Conservation (phyloP, 2,113 vertebrate species). For the Alces alces region DNA sequence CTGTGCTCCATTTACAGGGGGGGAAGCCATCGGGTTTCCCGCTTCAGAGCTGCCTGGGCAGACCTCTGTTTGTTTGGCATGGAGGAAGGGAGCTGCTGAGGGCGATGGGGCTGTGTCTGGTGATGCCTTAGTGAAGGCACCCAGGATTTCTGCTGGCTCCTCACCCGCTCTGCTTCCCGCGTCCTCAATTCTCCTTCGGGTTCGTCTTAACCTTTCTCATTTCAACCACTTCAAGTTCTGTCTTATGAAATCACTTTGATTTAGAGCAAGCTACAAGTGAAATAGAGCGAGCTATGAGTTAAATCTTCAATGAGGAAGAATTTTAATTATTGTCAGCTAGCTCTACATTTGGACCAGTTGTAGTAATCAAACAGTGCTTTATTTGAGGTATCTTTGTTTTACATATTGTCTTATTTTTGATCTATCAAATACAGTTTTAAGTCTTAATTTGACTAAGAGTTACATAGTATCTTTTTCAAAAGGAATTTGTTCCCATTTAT, state of each 20-base stretch:
- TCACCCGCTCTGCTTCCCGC: not conserved
- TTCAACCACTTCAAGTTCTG: not conserved
- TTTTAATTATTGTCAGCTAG: not conserved
- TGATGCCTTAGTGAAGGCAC: not conserved
- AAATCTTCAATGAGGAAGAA: not conserved
- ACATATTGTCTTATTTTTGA: not conserved
- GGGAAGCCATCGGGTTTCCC: not conserved
- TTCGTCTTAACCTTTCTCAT: not conserved
- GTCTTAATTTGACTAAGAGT: not conserved
- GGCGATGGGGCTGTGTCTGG: not conserved
- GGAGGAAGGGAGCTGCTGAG: not conserved
- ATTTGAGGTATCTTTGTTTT: not conserved
- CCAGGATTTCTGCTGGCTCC: not conserved
- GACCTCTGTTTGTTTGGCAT: not conserved
- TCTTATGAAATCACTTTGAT: not conserved
- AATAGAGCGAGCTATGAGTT: not conserved
- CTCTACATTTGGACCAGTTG: not conserved
- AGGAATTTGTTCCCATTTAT: not conserved
- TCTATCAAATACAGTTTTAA: slow-evolving; percentile 12
- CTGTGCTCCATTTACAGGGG: slow-evolving; percentile 29
- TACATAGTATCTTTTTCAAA: not conserved
- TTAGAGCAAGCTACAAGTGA: not conserved
- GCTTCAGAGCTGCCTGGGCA: not conserved
- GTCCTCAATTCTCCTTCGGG: not conserved
- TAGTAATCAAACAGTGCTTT: not conserved